These are phyloP conservation scores for Phylloscopus trochiloides DNA, from an alignment of 2,113 vertebrate species.

Conservation along the genomic window DNA sequence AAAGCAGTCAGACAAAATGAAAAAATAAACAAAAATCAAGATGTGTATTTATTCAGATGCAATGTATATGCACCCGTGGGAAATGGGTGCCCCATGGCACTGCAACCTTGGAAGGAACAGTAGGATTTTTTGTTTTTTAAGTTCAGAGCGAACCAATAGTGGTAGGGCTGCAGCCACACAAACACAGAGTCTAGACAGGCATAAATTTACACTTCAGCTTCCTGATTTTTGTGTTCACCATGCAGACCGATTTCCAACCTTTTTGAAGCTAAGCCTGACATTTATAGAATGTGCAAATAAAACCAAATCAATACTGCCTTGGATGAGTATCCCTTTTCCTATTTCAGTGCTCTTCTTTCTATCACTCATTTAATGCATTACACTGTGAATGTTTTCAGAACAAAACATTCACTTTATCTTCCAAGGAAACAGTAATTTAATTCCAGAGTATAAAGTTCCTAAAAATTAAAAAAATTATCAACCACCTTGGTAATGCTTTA, in stretches of 20 bases:
- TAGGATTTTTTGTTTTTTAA: neutral
- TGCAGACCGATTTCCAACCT: neutral
- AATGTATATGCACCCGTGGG: rapidly evolving
- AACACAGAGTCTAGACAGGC: neutral
- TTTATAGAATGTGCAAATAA: neutral
- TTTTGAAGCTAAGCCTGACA: neutral
- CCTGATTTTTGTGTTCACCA: neutral
- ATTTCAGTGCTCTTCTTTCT: neutral
- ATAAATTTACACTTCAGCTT: neutral
- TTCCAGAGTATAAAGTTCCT: neutral
- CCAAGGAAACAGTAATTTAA: neutral
- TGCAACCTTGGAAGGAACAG: neutral
- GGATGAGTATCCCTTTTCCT: neutral
- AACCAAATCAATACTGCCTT: neutral
- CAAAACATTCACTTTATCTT: neutral
- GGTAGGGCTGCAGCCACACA: neutral
- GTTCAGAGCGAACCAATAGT: neutral
- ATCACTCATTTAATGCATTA: neutral
- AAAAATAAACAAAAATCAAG: neutral
- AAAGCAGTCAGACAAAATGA: neutral
- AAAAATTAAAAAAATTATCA: neutral
- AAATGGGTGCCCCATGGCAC: neutral
- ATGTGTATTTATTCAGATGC: neutral
- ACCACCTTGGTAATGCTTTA: neutral
- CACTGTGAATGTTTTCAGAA: neutral